phyloP scores from a whole-genome alignment of 1,140 invertebrate species.

The Drosophila seguyi region DNA sequence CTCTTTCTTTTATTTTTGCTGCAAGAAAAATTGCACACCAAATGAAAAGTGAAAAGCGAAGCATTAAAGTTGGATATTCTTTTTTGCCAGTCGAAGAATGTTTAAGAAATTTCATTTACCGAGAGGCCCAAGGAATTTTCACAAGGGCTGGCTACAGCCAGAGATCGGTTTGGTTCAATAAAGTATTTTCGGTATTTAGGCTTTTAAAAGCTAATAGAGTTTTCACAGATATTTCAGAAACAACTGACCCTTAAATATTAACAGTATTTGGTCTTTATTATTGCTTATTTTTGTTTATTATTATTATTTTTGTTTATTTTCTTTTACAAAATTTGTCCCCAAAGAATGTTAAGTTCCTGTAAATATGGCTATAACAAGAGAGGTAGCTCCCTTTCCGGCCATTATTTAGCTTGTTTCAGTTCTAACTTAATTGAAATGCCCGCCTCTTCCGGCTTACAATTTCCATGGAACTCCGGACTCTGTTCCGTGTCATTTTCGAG shows the following conservation, averaged over 20 bases:
- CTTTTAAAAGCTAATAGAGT: neutral
- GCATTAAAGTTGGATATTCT: constrained; percentile 36
- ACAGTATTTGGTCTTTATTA: neutral
- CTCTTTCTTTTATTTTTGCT: constrained; percentile 9
- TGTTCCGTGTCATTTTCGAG: constrained; percentile 60
- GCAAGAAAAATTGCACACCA: constrained; percentile 62
- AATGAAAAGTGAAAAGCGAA: constrained; percentile 61
- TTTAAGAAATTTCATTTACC: constrained; percentile 48
- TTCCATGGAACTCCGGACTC: neutral
- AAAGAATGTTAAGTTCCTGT: neutral
- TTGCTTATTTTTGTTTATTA: neutral
- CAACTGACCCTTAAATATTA: neutral
- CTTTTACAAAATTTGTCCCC: no score
- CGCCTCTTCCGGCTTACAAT: constrained; percentile 36
- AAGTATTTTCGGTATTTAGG: neutral
- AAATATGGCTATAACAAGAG: constrained; percentile 8
- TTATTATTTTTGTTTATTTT: neutral
- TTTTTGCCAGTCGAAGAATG: constrained; percentile 15
- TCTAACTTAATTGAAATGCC: constrained; percentile 75
- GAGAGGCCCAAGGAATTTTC: constrained; percentile 5
- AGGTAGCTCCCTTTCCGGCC: constrained; percentile 6
- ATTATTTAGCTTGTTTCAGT: constrained; percentile 35
- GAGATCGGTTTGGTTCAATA: neutral
- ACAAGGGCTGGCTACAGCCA: constrained; percentile 4
- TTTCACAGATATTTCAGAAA: no score